These are phyloP conservation scores for Xiphorhynchus erythropygius DNA, from an alignment of 2,797 vertebrate genomes.

Conservation along the genomic window DNA sequence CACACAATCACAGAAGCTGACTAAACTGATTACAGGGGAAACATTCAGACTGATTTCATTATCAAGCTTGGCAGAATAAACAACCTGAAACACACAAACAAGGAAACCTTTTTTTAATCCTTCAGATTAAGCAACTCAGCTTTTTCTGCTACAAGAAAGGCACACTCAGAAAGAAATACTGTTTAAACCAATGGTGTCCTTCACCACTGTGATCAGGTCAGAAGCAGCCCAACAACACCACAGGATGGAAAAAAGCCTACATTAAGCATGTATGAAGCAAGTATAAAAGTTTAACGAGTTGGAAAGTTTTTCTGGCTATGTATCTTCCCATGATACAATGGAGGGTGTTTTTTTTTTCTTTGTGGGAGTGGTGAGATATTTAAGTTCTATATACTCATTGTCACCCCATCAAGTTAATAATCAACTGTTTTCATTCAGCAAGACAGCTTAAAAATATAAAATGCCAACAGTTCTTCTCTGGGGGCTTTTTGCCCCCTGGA, in stretches of 20 bases:
- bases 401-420: conserved; percentile 57
- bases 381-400: conserved; percentile 60
- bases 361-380: conserved; percentile 59
- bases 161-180: background rate
- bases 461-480: conserved; percentile 60
- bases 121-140: background rate
- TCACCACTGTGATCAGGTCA: background rate
- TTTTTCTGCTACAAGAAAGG: background rate
- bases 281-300: conserved; percentile 59
- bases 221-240: background rate
- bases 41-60: background rate
- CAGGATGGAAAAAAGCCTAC: conserved; percentile 39
- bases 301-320: conserved; percentile 62
- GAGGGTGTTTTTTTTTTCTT: background rate
- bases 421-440: conserved; percentile 50
- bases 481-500: conserved; percentile 38
- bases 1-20: conserved; percentile 50
- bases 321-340: conserved; percentile 62
- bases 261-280: conserved; percentile 60
- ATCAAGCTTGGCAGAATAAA: conserved; percentile 42
- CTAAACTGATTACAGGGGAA: conserved; percentile 44
- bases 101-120: conserved; percentile 37
- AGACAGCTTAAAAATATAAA: conserved; percentile 57
- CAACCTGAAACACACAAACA: conserved; percentile 29
- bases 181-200: background rate